A percentile compares a stretch with the other conserved stretches of the same genome.
Conservation (phyloP, 2,888 invertebrate species). For the Dendrolimus houi region DNA sequence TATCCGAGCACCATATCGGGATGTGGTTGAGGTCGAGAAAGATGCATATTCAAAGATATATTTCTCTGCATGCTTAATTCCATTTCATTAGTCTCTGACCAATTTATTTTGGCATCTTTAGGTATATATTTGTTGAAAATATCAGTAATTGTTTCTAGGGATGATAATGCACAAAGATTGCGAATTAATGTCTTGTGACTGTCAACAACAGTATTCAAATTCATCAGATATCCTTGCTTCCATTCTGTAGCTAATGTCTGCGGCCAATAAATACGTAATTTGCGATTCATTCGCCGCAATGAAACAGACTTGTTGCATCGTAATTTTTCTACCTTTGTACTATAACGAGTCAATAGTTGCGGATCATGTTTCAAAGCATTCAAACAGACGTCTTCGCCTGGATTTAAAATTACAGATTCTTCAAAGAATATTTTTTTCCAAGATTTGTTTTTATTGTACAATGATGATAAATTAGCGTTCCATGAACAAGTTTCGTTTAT, state of each 20-base stretch:
- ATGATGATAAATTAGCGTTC: conserved; percentile 22
- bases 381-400: conserved; percentile 35
- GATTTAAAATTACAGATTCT: conserved; percentile 37
- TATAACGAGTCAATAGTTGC: conserved; percentile 26
- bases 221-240: conserved; percentile 23
- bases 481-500: conserved; percentile 31
- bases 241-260: conserved; percentile 32
- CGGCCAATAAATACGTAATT: conserved; percentile 48
- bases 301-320: conserved; percentile 25
- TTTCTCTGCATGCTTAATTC: conserved; percentile 36
- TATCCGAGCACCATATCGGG: conserved; percentile 38
- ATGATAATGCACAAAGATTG: conserved; percentile 37
- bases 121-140: conserved; percentile 42
- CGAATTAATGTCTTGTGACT: conserved; percentile 33
- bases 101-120: conserved; percentile 36
- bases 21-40: conserved; percentile 43
- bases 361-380: conserved; percentile 54
- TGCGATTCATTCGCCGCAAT: conserved; percentile 28
- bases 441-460: conserved; percentile 47
- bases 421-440: conserved; percentile 48
- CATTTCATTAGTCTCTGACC: conserved; percentile 35
- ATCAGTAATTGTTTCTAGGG: conserved; percentile 23
- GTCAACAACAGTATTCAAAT: conserved; percentile 20
- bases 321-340: conserved; percentile 24
- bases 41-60: conserved; percentile 52